Evolutionary conservation across 2,113 vertebrate genomes (phyloP).

Genomic region (Marcusenius ussheri): DNA sequence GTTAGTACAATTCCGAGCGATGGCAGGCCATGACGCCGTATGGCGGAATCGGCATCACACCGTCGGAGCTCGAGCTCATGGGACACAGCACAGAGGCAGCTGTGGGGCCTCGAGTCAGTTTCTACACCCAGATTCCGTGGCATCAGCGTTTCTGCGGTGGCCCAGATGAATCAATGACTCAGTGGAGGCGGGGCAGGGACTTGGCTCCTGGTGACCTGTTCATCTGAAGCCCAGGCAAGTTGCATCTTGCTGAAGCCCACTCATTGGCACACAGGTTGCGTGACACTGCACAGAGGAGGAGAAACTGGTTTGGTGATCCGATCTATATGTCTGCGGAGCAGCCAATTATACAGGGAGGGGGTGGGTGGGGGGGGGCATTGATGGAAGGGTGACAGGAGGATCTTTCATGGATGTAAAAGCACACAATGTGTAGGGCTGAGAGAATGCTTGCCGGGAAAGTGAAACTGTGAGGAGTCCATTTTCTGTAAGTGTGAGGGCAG

Average conservation of each 20-base stretch:
- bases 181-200: neutral
- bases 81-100: neutral
- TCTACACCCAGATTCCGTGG: neutral
- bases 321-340: neutral
- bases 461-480: neutral
- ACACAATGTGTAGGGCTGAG: neutral
- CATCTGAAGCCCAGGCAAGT: constrained; percentile 11
- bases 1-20: neutral
- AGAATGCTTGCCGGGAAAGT: neutral
- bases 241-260: constrained; percentile 11
- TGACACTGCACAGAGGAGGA: constrained; percentile 15
- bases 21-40: neutral
- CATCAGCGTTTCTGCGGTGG: neutral
- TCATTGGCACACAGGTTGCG: neutral
- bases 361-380: neutral
- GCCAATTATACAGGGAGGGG: constrained; percentile 14
- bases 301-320: constrained; percentile 16
- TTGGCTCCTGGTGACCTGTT: neutral
- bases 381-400: neutral
- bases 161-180: constrained; percentile 7
- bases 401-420: constrained; percentile 2
- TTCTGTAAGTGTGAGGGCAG: neutral
- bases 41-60: neutral
- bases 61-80: neutral
- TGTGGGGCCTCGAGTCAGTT: neutral